A percentile compares a stretch with the other conserved stretches of the same genome.
Conservation (phyloP, 2,113 vertebrate species). For the Symphodus melops region DNA sequence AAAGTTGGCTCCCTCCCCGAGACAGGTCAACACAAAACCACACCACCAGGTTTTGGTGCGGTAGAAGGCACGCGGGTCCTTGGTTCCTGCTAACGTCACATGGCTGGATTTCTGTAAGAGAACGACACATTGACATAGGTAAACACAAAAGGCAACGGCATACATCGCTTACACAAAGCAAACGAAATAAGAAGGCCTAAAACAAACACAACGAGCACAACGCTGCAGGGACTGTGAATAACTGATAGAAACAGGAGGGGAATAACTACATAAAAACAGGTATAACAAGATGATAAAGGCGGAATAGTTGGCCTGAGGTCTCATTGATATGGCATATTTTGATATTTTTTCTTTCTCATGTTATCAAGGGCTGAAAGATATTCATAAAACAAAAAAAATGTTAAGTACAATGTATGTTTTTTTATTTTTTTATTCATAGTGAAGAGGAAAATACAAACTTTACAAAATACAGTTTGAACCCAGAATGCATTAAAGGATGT, state of each 20-base stretch:
- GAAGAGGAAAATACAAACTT: not conserved
- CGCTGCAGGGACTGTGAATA: not conserved
- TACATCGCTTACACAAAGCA: not conserved
- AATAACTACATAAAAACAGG: not conserved
- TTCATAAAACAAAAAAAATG: no score
- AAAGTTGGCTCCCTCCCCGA: constrained; percentile 92
- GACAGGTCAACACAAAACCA: constrained; percentile 88
- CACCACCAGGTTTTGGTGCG: constrained; percentile 96
- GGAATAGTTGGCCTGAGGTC: no score
- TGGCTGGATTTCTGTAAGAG: constrained; percentile 92
- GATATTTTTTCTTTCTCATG: no score
- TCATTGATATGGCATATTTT: no score
- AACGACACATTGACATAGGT: not conserved
- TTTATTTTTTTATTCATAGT: no score
- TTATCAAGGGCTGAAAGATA: no score
- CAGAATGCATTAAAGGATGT: not conserved
- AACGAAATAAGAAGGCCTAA: not conserved
- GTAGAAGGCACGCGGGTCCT: constrained; percentile 91
- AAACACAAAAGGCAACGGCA: constrained; percentile 2
- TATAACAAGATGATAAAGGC: not conserved
- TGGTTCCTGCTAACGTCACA: constrained; percentile 87
- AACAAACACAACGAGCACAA: not conserved
- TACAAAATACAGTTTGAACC: not conserved
- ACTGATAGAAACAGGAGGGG: not conserved
- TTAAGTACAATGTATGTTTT: no score